phyloP scores from a whole-genome alignment of 2,888 invertebrate species.

The Limenitis camilla region DNA sequence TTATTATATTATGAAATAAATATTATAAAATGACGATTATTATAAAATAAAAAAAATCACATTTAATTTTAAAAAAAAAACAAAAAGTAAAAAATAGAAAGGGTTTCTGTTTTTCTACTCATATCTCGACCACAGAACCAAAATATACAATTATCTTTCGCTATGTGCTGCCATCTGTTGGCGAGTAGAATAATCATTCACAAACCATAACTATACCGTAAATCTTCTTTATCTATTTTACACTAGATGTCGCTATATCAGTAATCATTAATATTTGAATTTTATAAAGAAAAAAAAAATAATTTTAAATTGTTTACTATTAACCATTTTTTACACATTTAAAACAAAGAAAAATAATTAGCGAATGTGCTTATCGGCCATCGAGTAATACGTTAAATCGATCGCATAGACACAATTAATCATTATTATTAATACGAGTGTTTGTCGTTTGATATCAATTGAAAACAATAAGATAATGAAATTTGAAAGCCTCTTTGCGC shows the following conservation, averaged over 20 bases:
- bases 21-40: too few species aligned
- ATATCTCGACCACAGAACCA: too few species aligned
- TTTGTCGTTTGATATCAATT: constrained; percentile 16
- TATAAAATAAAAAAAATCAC: too few species aligned
- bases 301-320: too few species aligned
- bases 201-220: not conserved
- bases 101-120: too few species aligned
- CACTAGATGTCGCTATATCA: constrained; percentile 18
- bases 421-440: not conserved
- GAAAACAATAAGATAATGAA: constrained; percentile 22
- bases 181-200: not conserved
- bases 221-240: constrained; percentile 27
- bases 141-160: not conserved
- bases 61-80: too few species aligned
- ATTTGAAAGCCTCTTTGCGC: constrained; percentile 43
- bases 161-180: constrained; percentile 39
- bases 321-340: too few species aligned
- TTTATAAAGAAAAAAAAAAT: too few species aligned
- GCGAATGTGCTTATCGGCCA: not conserved
- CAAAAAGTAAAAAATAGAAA: too few species aligned
- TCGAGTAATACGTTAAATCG: not conserved
- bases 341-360: not conserved
- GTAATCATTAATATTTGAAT: not conserved
- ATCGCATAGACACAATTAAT: constrained; percentile 1
- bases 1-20: too few species aligned